phyloP scores from a whole-genome alignment of 2,113 vertebrate species.

The Macquaria ambigua region DNA sequence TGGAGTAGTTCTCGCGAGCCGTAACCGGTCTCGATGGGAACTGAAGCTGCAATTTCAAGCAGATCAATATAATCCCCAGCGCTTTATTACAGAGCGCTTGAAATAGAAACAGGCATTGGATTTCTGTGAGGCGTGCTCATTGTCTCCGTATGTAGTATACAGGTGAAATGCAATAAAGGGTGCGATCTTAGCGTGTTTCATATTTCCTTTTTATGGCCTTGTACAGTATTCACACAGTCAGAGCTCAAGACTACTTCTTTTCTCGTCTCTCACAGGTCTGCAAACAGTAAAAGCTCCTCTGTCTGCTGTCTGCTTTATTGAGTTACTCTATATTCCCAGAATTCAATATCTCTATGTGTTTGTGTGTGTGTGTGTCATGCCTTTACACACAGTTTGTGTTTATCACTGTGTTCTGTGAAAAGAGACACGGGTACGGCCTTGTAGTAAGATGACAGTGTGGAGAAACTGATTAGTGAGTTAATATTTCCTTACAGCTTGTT shows the following conservation, averaged over 20 bases:
- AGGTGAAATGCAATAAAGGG: slow-evolving; percentile 20
- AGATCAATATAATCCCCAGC: slow-evolving; percentile 57
- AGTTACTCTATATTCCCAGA: slow-evolving; percentile 29
- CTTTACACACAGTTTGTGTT: not conserved
- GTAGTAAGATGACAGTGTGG: not conserved
- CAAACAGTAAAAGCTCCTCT: slow-evolving; percentile 48
- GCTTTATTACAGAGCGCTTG: slow-evolving; percentile 33
- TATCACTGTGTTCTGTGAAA: not conserved
- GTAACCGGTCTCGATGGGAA: slow-evolving; percentile 37
- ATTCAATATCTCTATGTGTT: slow-evolving; percentile 31
- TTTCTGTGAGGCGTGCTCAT: slow-evolving; percentile 20
- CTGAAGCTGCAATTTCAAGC: slow-evolving; percentile 44
- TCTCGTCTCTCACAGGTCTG: slow-evolving; percentile 42
- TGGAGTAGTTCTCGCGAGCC: slow-evolving; percentile 9
- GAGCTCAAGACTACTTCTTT: slow-evolving; percentile 27
- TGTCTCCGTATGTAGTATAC: not conserved
- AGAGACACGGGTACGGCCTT: not conserved
- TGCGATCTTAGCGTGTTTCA: not conserved
- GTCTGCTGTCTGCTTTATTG: slow-evolving; percentile 47
- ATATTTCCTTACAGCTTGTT: not conserved
- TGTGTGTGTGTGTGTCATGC: not conserved
- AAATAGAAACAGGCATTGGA: slow-evolving; percentile 52
- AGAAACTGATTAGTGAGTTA: slow-evolving; percentile 17
- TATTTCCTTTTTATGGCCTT: slow-evolving; percentile 27
- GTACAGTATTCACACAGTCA: slow-evolving; percentile 3